Base-by-base conservation (phyloP, 2,888 invertebrate genomes). In the Drosophila paramelanica region DNA sequence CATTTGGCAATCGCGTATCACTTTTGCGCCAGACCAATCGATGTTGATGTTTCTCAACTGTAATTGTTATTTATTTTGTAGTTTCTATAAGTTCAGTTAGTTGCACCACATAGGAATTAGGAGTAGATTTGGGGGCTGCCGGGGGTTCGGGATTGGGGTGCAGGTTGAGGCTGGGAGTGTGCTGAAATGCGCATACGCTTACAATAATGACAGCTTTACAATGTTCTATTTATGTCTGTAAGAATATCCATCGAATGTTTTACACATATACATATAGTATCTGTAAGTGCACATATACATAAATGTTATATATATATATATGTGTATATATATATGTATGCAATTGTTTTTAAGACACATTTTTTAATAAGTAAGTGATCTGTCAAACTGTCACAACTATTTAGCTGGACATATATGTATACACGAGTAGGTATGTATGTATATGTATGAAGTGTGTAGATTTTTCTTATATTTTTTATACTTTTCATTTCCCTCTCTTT, bases 331-430 rank as follows among this genome's bases (percentile, higher is more conserved):
- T 56, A 38, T 45, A 61, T 46, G 47, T 62, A 55, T 61, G 39
- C 46, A 67, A 53, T 72, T 71, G 25, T 53, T 67, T 64, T 70
- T 86, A 88, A 89, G 83, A 89, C 84, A 90, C 90, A 75, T 88
- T 85, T 67, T 84, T 61, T 72, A 73, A 74, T 74, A 88, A 89
- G 67, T 81, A 88, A 88, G 86, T 89, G 83, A 72, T 42, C 60
- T 47, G 46, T 31, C 11, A 41, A 31, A 56, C 36, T 23, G 42
- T n/a, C 51, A 51, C 43, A 60, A 55, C 55, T 61, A 41, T 23
- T 41, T 43, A 20, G 31, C 31, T 31, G 31, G 31, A 31, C 31
- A 31, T 31, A 31, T 20, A 33, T 65, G 13, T 33, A 13, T 33
- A 14, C 41, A 31, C 45, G 36, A 38, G 38, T 23, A 23, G 3